Evolutionary conservation across 2,113 vertebrate species (phyloP).

Genomic region (Petrocephalus zakoni): DNA sequence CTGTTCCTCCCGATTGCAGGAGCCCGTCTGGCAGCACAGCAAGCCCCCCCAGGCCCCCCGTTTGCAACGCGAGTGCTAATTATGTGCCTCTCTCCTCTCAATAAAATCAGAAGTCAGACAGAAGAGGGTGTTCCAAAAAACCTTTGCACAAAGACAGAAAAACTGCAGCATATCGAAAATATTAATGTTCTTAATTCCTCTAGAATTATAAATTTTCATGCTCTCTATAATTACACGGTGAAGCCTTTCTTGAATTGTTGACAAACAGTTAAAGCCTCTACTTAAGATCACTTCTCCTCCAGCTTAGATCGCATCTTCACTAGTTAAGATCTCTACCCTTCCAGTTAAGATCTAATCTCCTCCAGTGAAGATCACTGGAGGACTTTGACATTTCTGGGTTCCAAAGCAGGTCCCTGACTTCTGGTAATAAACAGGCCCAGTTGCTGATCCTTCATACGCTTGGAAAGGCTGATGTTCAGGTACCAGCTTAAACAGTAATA

Average conservation of each 20-base stretch:
- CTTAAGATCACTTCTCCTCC: not conserved
- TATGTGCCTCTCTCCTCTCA: constrained; percentile 70
- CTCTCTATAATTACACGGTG: not conserved
- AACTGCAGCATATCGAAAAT: not conserved
- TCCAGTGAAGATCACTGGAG: not conserved
- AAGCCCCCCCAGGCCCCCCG: constrained; percentile 54
- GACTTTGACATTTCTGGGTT: not conserved
- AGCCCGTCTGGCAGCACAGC: constrained; percentile 65
- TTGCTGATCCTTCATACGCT: not conserved
- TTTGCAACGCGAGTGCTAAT: constrained; percentile 64
- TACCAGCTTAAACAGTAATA: not conserved
- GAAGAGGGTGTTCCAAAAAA: not conserved
- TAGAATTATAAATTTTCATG: not conserved
- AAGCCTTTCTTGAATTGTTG: not conserved
- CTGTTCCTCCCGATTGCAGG: constrained; percentile 69
- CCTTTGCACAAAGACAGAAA: not conserved
- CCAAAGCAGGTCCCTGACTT: not conserved
- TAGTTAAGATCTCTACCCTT: not conserved
- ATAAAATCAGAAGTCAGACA: constrained; percentile 42
- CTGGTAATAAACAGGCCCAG: not conserved
- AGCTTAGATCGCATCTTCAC: not conserved
- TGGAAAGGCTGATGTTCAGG: not conserved
- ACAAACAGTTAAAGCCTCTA: not conserved
- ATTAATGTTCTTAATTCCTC: not conserved
- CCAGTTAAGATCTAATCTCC: not conserved